These are phyloP conservation scores for Pachyrhynchus sulphureomaculatus DNA, from an alignment of 1,140 invertebrate species.

Conservation along the genomic window DNA sequence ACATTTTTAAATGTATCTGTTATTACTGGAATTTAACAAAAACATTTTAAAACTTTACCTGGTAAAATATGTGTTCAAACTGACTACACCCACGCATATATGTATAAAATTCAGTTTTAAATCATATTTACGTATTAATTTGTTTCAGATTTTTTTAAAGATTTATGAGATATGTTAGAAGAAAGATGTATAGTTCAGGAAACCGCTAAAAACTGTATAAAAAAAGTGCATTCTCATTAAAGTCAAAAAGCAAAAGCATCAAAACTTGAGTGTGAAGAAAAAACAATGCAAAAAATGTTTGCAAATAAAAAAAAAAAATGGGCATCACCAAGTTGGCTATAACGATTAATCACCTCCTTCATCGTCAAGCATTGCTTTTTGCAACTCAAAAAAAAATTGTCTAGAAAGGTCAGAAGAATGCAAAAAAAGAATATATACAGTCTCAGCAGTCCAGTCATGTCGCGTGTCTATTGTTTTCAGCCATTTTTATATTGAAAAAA, in stretches of 20 bases:
- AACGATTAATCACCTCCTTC: too few relatives aligned
- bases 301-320: too few relatives aligned
- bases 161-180: neutral
- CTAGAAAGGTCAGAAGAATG: neutral
- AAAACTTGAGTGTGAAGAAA: neutral
- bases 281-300: too few relatives aligned
- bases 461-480: neutral
- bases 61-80: neutral
- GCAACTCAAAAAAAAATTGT: neutral
- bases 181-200: constrained; percentile 9
- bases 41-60: too few relatives aligned
- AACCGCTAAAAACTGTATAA: constrained; percentile 19
- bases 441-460: constrained; percentile 11
- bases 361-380: too few relatives aligned
- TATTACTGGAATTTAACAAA: too few relatives aligned
- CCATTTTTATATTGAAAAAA: constrained; percentile 2
- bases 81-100: too few relatives aligned
- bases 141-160: too few relatives aligned
- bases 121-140: too few relatives aligned
- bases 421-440: constrained; percentile 4
- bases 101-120: too few relatives aligned
- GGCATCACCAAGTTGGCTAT: too few relatives aligned
- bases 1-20: too few relatives aligned
- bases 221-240: constrained; percentile 22
- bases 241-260: constrained; percentile 21